A percentile compares a stretch with the other conserved stretches of the same genome.
These are phyloP conservation scores for Tetranychus cinnabarinus DNA, from an alignment of 1,140 invertebrate species.

Conservation along the genomic window DNA sequence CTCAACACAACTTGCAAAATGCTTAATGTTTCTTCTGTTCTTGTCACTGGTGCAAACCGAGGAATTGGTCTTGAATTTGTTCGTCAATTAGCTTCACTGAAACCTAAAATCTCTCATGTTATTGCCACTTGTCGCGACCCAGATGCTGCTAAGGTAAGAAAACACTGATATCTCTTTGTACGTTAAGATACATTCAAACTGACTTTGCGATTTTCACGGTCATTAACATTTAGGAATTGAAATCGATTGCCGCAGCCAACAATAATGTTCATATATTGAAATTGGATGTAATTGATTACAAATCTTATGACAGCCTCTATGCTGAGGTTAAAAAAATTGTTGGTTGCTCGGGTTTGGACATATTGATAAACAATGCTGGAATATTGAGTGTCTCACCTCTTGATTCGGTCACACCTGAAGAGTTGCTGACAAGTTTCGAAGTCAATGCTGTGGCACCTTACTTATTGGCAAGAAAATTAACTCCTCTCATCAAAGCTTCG, in stretches of 20 bases:
- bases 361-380: conserved; percentile 38
- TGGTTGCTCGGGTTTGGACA: conserved; percentile 42
- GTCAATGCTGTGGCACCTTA: conserved; percentile 60
- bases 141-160: conserved; percentile 14
- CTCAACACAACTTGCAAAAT: too few relatives aligned
- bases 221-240: too few relatives aligned
- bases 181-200: not conserved
- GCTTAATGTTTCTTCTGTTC: conserved; percentile 20
- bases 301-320: conserved; percentile 7
- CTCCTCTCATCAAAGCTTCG: conserved; percentile 46
- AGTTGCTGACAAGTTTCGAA: conserved; percentile 39
- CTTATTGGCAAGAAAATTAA: conserved; percentile 45
- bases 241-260: too few relatives aligned
- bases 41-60: conserved; percentile 67
- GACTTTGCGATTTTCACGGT: not conserved
- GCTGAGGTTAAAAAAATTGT: conserved; percentile 20
- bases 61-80: conserved; percentile 62
- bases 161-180: not conserved
- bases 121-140: conserved; percentile 47
- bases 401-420: conserved; percentile 36
- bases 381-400: conserved; percentile 38
- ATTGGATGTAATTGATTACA: conserved; percentile 11
- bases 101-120: conserved; percentile 32
- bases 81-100: conserved; percentile 30
- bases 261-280: not conserved